Evolutionary conservation across 2,113 vertebrate genomes (phyloP), one percentile per base, ranked within the genome.

Genomic region (Hippopotamus amphibius): DNA sequence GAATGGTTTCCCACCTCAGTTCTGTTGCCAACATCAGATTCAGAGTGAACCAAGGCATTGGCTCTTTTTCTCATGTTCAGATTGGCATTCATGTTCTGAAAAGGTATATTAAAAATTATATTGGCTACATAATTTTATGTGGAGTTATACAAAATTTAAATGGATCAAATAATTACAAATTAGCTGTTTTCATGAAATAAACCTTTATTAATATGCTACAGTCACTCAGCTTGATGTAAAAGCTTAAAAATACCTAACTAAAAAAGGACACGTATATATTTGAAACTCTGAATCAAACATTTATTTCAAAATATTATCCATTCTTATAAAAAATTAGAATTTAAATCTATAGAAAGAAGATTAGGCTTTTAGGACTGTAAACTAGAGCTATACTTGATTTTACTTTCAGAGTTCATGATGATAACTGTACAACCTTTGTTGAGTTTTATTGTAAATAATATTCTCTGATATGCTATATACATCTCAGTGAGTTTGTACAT

Each of bases 51-150:
- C 43, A 98, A 98, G 85, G 99, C 99, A 96, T 99, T 99, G 33
- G 98, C 99, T 96, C 99, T 99, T 98, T 99, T 99, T 63, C 99
- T 99, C 98, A 99, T 99, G 89, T 99, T 99, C 77, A 99, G 99
- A 50, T 99, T 99, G 50, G 99, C 98, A 95, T 99, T 99, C 19
- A 98, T 99, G 95, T 98, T 99, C 99, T 99, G 99, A 97, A 99
- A 98, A 94, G 69, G 81, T 57, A 96, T 26, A 93, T 66, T 83
- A 94, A 97, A 93, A 96, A 88, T 57, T 90, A 90, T 2, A 66
- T 82, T 37, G 92, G 74, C 95, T 43, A 96, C 76, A 37, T 53
- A 13, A 89, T 53, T 93, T 68, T 97, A 84, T 95, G 61, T 72
- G 94, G 72, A 92, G 24, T 82, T 85, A 21, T 76, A 76, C 0